Percentiles rank a stretch among this genome's conserved stretches.
phyloP scores from a whole-genome alignment of 2,888 invertebrate species.

The Conchocele bisecta region DNA sequence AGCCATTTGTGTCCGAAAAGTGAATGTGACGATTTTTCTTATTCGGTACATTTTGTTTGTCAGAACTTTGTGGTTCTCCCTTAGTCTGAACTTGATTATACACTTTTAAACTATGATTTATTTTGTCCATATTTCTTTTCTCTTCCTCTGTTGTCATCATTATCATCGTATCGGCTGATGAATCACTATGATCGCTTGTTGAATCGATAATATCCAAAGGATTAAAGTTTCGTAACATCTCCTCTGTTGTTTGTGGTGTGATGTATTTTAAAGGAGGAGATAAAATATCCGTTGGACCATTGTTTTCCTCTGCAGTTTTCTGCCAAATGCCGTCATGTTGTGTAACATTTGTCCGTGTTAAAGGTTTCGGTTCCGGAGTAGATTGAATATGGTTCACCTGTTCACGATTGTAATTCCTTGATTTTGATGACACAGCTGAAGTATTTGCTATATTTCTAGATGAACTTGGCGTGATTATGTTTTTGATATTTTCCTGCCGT shows the following conservation, averaged over 20 bases:
- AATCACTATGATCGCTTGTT: constrained; percentile 65
- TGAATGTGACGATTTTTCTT: constrained; percentile 10
- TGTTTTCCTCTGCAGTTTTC: constrained; percentile 52
- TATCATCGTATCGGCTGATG: constrained; percentile 69
- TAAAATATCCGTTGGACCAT: constrained; percentile 43
- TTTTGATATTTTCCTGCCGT: constrained; percentile 5
- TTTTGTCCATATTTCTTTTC: constrained; percentile 60
- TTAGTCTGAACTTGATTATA: constrained; percentile 57
- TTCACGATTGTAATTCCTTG: background rate
- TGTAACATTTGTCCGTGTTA: constrained; percentile 68
- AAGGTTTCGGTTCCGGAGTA: constrained; percentile 57
- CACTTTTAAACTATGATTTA: constrained; percentile 63
- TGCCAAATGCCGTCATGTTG: constrained; percentile 68
- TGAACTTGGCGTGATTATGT: background rate
- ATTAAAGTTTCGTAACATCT: constrained; percentile 66
- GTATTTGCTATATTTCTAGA: background rate
- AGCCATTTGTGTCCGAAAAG: background rate
- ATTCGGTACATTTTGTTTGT: constrained; percentile 43
- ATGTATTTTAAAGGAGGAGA: constrained; percentile 66
- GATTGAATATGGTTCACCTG: background rate
- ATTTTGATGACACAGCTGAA: background rate
- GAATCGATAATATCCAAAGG: constrained; percentile 67
- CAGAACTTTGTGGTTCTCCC: constrained; percentile 30
- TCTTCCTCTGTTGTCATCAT: constrained; percentile 72
- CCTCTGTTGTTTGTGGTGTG: constrained; percentile 63